Evolutionary conservation across 2,113 vertebrate genomes (phyloP), one percentile per base, ranked within the genome.

Genomic region (Origma solitaria): DNA sequence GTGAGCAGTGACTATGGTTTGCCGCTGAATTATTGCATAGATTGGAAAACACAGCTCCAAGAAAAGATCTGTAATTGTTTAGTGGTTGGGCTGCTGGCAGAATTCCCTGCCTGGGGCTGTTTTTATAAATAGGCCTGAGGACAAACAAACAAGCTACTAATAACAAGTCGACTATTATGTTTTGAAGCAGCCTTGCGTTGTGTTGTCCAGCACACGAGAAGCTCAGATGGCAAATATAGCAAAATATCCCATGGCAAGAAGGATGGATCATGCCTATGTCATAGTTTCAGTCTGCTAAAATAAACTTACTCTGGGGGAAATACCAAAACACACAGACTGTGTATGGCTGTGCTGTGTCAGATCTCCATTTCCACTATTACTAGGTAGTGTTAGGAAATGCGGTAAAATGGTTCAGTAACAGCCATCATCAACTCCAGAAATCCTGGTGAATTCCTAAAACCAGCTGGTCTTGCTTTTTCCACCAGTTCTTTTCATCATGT

Each of bases 81-180:
- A 86, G 95, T 17, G 62, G 86, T 82, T 93, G 91, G 73, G 75
- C 72, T 90, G 65, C 95, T 97, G 97, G 96, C 96, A 88, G 54
- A 92, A 94, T 91, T 96, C 95, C 90, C 88, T 93, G 92, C 94
- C 93, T 86, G 76, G 50, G 82, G 78, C 92, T 95, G 92, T 92
- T 96, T 94, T 95, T 97, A 95, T 94, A 97, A 97, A 95, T 94
- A 96, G 95, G 93, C 92, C 75, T 37, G 90, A 95, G 95, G 96
- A 95, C 96, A 97, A 97, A 97, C 95, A 97, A 97, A 97, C 95
- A 95, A 84, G 90, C 85, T 90, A 96, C 91, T 96, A 95, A 96
- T 94, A 96, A 96, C 78, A 82, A 95, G 81, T 88, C 0, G 0
- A 86, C 87, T 93, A 30, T 91, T 93, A 81, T 94, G 72, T 88